Evolutionary conservation across 2,888 invertebrate genomes (phyloP).

Genomic region (Ditula angustiorana): DNA sequence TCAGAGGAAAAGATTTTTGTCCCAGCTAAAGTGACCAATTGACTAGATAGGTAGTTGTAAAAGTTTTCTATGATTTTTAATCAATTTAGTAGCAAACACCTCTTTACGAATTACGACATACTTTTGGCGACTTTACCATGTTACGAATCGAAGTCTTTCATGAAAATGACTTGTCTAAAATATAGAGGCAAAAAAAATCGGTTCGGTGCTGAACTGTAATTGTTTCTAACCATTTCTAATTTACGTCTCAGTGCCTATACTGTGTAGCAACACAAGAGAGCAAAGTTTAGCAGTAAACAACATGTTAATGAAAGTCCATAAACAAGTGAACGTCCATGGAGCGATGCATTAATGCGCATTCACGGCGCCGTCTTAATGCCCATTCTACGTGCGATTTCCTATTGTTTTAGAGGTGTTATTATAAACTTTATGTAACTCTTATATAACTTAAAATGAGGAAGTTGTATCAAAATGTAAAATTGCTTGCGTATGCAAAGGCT

Average conservation of each 20-base stretch:
- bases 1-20: constrained; percentile 18
- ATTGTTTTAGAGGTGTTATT: constrained; percentile 44
- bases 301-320: constrained; percentile 32
- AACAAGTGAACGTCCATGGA: constrained; percentile 33
- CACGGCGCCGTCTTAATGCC: constrained; percentile 24
- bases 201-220: not conserved
- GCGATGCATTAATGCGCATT: constrained; percentile 19
- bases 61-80: too few relatives aligned
- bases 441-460: constrained; percentile 57
- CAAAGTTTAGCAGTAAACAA: not conserved
- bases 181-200: too few relatives aligned
- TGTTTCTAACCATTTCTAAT: not conserved
- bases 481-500: constrained; percentile 37
- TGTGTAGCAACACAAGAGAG: not conserved
- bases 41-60: too few relatives aligned
- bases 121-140: too few relatives aligned
- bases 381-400: constrained; percentile 43
- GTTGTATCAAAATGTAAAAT: constrained; percentile 48
- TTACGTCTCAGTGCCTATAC: not conserved
- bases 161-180: too few relatives aligned
- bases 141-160: too few relatives aligned
- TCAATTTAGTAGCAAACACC: too few relatives aligned
- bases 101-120: too few relatives aligned
- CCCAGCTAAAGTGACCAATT: not conserved
- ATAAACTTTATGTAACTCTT: constrained; percentile 55